Evolutionary conservation across 2,888 invertebrate species (phyloP).

Genomic region (Cryptosula pallasiana): DNA sequence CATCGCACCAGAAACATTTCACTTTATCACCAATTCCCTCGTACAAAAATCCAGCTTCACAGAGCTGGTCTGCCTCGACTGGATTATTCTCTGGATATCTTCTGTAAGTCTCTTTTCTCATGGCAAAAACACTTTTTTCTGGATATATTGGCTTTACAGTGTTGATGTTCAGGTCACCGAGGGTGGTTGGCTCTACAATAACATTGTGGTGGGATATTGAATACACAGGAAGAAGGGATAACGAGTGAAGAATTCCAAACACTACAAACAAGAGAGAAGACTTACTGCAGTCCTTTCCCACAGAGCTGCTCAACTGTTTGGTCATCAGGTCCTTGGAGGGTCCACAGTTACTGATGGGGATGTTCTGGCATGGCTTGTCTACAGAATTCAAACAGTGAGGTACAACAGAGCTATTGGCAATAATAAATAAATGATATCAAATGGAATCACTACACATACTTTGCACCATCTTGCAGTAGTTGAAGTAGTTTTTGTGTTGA

Average conservation of each 20-base stretch:
- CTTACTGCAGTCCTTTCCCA: not conserved
- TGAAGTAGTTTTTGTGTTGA: slow-evolving; percentile 9
- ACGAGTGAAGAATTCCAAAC: too few species aligned
- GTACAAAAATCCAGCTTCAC: too few species aligned
- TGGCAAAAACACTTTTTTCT: not conserved
- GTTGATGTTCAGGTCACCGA: slow-evolving; percentile 20
- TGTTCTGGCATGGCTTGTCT: slow-evolving; percentile 9
- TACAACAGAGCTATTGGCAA: too few species aligned
- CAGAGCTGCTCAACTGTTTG: not conserved
- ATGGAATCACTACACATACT: too few species aligned
- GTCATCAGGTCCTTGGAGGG: slow-evolving; percentile 11
- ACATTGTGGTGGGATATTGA: too few species aligned
- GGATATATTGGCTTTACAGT: slow-evolving; percentile 6
- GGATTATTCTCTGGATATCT: not conserved
- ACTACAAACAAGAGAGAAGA: not conserved
- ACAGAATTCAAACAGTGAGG: too few species aligned
- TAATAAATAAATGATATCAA: too few species aligned
- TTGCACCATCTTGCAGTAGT: too few species aligned
- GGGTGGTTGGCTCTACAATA: slow-evolving; percentile 18
- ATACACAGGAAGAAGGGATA: too few species aligned
- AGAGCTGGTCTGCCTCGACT: not conserved
- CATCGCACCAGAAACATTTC: too few species aligned
- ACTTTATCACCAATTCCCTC: too few species aligned
- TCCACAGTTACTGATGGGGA: slow-evolving; percentile 5
- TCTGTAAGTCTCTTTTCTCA: too few species aligned